phyloP scores from a whole-genome alignment of 2,888 invertebrate species.

The Sinodicranocentrus sp. region DNA sequence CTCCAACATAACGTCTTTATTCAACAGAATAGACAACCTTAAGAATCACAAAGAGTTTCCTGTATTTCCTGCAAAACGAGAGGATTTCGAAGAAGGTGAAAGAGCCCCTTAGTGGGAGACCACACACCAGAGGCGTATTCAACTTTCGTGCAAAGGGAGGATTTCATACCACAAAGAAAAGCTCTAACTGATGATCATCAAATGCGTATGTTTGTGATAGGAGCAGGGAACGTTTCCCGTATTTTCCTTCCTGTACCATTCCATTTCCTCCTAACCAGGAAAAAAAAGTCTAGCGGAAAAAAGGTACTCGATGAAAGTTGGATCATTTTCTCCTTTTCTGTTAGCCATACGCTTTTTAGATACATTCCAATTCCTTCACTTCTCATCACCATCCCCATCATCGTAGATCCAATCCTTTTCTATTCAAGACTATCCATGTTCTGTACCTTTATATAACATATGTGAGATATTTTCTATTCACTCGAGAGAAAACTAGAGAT shows the following conservation, averaged over 20 bases:
- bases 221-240: neutral
- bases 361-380: slow-evolving; percentile 56
- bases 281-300: slow-evolving; percentile 5
- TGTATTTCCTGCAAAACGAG: no score
- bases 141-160: no score
- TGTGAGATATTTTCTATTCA: neutral
- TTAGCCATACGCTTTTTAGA: neutral
- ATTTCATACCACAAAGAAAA: no score
- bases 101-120: no score
- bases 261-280: slow-evolving; percentile 35
- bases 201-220: slow-evolving; percentile 10
- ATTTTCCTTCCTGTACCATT: slow-evolving; percentile 21
- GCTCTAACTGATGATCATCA: neutral
- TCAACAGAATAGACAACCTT: no score
- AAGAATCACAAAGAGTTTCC: no score
- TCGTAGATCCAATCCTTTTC: neutral
- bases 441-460: neutral
- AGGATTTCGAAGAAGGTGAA: no score
- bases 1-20: no score
- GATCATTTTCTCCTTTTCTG: slow-evolving; percentile 39
- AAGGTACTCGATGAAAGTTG: slow-evolving; percentile 40
- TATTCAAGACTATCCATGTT: neutral
- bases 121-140: no score
- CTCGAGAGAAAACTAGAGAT: neutral
- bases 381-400: slow-evolving; percentile 37